Percentiles rank a stretch among this genome's conserved stretches.
Conservation (phyloP, 2,113 vertebrate genomes). For the Mesembrinibis cayennensis region DNA sequence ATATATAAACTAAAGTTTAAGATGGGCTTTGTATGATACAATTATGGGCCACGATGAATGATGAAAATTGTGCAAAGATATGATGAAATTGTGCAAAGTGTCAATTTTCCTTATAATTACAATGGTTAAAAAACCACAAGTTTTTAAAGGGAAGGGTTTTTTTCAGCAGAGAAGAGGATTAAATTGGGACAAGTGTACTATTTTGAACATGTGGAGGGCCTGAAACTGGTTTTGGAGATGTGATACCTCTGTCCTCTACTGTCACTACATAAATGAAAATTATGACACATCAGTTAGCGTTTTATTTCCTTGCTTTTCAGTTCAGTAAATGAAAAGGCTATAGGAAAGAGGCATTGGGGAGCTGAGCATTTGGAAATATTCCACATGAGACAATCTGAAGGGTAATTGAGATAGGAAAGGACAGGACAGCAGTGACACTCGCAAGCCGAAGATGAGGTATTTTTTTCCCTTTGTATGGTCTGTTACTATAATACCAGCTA, state of each 20-base stretch:
- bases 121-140: fast-evolving
- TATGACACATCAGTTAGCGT: not conserved
- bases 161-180: not conserved
- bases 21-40: not conserved
- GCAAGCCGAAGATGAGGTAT: not conserved
- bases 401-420: not conserved
- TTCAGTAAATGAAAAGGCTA: not conserved
- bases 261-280: not conserved
- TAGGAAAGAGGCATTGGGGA: not conserved
- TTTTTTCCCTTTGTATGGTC: not conserved
- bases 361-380: not conserved
- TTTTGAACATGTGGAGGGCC: not conserved
- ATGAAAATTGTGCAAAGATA: too few relatives aligned
- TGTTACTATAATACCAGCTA: not conserved
- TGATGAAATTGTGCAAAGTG: not conserved
- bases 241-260: not conserved
- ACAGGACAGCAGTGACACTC: not conserved
- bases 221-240: not conserved
- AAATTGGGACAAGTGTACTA: not conserved
- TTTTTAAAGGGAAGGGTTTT: not conserved
- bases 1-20: not conserved
- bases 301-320: not conserved
- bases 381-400: not conserved
- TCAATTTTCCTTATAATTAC: not conserved
- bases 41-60: not conserved